These are phyloP conservation scores for Ormyrus pomaceus DNA, from an alignment of 2,888 invertebrate genomes.

Conservation along the genomic window DNA sequence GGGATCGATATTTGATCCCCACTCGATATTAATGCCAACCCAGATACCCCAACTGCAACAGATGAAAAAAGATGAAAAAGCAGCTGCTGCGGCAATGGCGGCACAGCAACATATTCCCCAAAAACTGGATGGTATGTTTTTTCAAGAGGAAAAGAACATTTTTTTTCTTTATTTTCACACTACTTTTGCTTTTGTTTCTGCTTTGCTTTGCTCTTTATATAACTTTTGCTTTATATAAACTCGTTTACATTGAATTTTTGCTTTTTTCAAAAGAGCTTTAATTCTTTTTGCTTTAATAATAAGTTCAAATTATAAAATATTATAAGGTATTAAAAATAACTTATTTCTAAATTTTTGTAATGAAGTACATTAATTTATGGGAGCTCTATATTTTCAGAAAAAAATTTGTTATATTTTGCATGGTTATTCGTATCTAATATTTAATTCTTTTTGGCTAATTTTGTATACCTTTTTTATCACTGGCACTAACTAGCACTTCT, in stretches of 20 bases:
- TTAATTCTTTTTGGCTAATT: neutral
- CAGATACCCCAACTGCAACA: conserved; percentile 75
- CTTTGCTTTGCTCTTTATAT: conserved; percentile 55
- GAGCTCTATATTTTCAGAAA: neutral
- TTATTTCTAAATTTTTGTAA: too few relatives aligned
- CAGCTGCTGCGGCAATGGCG: conserved; percentile 79
- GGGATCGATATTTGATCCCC: conserved; percentile 82
- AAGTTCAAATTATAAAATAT: too few relatives aligned
- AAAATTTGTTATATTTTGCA: conserved; percentile 16
- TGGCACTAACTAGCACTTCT: conserved; percentile 48
- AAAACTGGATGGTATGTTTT: conserved; percentile 73
- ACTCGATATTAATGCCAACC: conserved; percentile 75
- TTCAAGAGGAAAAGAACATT: too few relatives aligned
- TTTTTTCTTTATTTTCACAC: conserved; percentile 25
- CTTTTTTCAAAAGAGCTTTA: neutral
- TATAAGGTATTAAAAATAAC: too few relatives aligned
- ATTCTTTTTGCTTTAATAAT: neutral
- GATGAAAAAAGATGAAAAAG: conserved; percentile 79
- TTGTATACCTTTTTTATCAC: conserved; percentile 32
- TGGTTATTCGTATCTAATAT: conserved; percentile 15
- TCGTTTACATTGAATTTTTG: conserved; percentile 10
- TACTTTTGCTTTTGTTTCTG: conserved; percentile 38
- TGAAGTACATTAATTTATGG: too few relatives aligned
- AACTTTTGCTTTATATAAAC: conserved; percentile 11
- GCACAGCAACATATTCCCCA: conserved; percentile 77